Evolutionary conservation across 2,888 invertebrate species (phyloP).

Genomic region (Brachycybe producta): DNA sequence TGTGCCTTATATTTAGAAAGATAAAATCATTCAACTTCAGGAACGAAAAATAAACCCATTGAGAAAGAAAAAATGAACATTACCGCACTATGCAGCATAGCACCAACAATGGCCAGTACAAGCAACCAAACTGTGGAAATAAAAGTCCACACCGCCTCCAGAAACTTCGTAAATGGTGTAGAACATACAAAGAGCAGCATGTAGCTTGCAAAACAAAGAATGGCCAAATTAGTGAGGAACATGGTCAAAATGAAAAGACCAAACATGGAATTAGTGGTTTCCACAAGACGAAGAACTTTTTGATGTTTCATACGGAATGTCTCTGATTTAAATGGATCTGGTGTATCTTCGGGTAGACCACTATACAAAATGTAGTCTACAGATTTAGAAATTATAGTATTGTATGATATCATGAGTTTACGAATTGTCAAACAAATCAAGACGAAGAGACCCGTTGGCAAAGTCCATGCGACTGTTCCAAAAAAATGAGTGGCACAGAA

Average conservation of each 20-base stretch:
- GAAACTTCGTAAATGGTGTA: constrained; percentile 1
- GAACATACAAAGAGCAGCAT: constrained; percentile 7
- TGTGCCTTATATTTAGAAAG: constrained; percentile 1
- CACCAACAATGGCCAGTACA: background rate
- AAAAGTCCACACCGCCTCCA: constrained; percentile 3
- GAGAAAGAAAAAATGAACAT: background rate
- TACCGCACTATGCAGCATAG: constrained; percentile 4
- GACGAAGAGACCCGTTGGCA: constrained; percentile 4
- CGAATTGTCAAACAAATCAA: constrained; percentile 1
- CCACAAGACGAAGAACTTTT: background rate
- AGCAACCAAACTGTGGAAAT: constrained; percentile 2
- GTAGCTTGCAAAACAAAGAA: constrained; percentile 8
- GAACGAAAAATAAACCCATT: background rate
- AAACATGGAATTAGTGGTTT: constrained; percentile 7
- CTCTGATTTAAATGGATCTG: constrained; percentile 6
- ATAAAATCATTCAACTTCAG: background rate
- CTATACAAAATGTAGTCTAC: constrained; percentile 1
- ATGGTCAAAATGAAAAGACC: constrained; percentile 2
- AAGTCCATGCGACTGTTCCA: constrained; percentile 2
- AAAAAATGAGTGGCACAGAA: constrained; percentile 5
- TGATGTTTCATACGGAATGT: constrained; percentile 6
- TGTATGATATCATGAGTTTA: constrained; percentile 1
- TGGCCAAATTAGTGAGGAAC: constrained; percentile 3
- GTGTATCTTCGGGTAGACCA: background rate
- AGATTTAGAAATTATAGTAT: background rate